phyloP scores from a whole-genome alignment of 2,888 invertebrate genomes.

The Cryptus armator region DNA sequence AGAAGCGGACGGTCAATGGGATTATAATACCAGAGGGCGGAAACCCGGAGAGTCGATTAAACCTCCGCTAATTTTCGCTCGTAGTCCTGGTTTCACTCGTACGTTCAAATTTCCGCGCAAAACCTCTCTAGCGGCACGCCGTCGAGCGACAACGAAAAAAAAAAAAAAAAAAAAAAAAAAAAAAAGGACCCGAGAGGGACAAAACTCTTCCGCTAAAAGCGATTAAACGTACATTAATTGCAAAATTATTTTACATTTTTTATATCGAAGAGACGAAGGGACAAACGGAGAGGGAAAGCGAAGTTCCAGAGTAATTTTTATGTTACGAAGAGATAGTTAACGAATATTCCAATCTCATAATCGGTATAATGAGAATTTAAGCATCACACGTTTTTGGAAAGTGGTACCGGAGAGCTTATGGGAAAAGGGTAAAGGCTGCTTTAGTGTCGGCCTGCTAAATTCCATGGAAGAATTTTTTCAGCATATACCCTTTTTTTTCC shows the following conservation, averaged over 20 bases:
- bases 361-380: constrained; percentile 34
- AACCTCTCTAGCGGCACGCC: constrained; percentile 49
- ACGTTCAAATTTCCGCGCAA: constrained; percentile 64
- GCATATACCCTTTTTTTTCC: too few relatives aligned
- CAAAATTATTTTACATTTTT: constrained; percentile 43
- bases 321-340: constrained; percentile 16
- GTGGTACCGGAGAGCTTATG: background rate
- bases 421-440: background rate
- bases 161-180: constrained; percentile 10
- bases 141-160: constrained; percentile 47
- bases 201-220: constrained; percentile 47
- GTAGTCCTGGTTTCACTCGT: constrained; percentile 59
- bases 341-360: constrained; percentile 42
- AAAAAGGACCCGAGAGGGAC: constrained; percentile 19
- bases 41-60: constrained; percentile 72
- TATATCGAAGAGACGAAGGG: constrained; percentile 31
- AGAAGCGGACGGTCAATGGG: constrained; percentile 68
- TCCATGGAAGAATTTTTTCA: background rate
- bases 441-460: background rate
- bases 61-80: constrained; percentile 77
- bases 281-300: constrained; percentile 7
- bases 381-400: constrained; percentile 1
- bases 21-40: constrained; percentile 72
- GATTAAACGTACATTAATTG: constrained; percentile 64
- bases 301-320: constrained; percentile 9